These are phyloP conservation scores for Eudasyphora cyanicolor DNA, from an alignment of 2,888 invertebrate species.

Conservation along the genomic window DNA sequence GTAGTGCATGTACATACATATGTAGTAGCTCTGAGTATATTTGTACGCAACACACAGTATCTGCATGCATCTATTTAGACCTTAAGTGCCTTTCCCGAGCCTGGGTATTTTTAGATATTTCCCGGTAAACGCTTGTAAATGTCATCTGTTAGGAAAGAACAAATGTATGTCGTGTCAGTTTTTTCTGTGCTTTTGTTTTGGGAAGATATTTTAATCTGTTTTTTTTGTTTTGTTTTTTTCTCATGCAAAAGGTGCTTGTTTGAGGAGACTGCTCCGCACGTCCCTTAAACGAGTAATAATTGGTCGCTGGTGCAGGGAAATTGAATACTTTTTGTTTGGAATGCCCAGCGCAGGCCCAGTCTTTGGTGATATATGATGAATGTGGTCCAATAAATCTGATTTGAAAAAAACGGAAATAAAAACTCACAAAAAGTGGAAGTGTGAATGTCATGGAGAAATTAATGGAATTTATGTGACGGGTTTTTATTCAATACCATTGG, in stretches of 20 bases:
- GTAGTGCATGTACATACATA: no score
- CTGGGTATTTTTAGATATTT: conserved; percentile 58
- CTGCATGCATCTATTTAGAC: not conserved
- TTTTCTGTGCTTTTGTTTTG: not conserved
- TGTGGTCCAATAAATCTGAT: conserved; percentile 54
- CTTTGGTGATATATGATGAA: conserved; percentile 47
- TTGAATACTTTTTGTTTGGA: not conserved
- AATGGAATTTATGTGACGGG: conserved; percentile 67
- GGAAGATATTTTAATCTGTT: not conserved
- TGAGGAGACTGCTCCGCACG: not conserved
- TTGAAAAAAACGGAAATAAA: conserved; percentile 51
- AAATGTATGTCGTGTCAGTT: not conserved
- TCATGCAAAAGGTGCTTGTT: not conserved
- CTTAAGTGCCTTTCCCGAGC: conserved; percentile 16
- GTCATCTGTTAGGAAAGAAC: conserved; percentile 38
- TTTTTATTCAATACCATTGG: conserved; percentile 12
- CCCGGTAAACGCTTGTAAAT: conserved; percentile 51
- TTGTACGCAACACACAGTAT: not conserved
- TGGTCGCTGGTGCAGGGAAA: not conserved
- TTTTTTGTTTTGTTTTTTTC: no score
- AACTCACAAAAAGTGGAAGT: conserved; percentile 21
- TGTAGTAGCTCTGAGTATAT: no score
- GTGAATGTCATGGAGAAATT: conserved; percentile 66
- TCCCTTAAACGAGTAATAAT: not conserved
- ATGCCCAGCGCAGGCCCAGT: not conserved